Percentiles rank a stretch among this genome's conserved stretches.
phyloP scores from a whole-genome alignment of 1,140 invertebrate species.

The Tetranychus urticae region DNA sequence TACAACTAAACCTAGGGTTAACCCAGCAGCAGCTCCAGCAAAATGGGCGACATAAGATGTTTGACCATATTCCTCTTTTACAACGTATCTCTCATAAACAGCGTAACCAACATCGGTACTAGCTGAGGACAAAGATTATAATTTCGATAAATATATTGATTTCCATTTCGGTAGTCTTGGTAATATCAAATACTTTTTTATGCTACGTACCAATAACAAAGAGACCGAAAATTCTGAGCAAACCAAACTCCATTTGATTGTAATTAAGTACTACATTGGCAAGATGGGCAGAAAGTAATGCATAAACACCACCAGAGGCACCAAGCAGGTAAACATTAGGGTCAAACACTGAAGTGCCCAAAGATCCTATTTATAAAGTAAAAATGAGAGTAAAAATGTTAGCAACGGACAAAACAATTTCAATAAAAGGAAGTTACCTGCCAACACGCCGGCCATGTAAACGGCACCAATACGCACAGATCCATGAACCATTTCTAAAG shows the following conservation, averaged over 20 bases:
- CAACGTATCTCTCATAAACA: neutral
- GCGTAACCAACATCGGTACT: constrained; percentile 1
- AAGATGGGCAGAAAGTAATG: constrained; percentile 77
- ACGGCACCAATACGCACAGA: constrained; percentile 66
- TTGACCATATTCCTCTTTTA: neutral
- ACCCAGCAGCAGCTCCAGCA: constrained; percentile 56
- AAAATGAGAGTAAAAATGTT: neutral
- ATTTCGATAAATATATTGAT: constrained; percentile 39
- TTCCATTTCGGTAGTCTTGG: constrained; percentile 27
- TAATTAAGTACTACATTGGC: constrained; percentile 71
- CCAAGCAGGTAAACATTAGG: constrained; percentile 64
- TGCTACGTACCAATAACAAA: constrained; percentile 32
- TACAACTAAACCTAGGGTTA: constrained; percentile 73
- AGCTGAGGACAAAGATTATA: neutral
- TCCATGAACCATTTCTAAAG: constrained; percentile 81
- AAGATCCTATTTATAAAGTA: constrained; percentile 16
- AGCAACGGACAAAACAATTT: neutral
- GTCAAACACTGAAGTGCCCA: constrained; percentile 67
- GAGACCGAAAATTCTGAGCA: constrained; percentile 40
- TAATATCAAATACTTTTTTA: constrained; percentile 34
- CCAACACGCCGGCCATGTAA: constrained; percentile 48
- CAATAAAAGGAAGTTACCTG: constrained; percentile 18
- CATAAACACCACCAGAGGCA: constrained; percentile 87
- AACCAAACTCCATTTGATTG: constrained; percentile 64
- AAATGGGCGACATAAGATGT: constrained; percentile 73